These are phyloP conservation scores for Gallinago solitaria DNA, from an alignment of 2,797 vertebrate genomes.

Conservation along the genomic window DNA sequence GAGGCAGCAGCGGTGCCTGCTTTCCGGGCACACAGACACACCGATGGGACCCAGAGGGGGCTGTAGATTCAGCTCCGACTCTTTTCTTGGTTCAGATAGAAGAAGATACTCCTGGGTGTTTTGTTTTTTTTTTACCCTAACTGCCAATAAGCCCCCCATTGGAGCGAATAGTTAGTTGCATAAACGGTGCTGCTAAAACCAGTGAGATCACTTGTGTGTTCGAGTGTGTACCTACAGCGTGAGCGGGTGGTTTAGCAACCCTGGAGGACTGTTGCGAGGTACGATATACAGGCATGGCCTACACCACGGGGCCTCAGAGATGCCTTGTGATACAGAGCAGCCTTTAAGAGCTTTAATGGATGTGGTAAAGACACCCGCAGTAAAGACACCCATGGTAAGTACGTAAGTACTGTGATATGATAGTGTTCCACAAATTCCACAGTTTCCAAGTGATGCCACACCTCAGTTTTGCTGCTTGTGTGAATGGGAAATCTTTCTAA, in stretches of 20 bases:
- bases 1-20: background rate
- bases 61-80: background rate
- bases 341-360: background rate
- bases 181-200: background rate
- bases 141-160: background rate
- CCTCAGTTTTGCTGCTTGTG: background rate
- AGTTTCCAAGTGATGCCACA: background rate
- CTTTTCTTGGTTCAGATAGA: background rate
- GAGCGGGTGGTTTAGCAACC: background rate
- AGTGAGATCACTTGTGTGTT: background rate
- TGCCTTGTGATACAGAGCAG: background rate
- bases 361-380: background rate
- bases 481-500: background rate
- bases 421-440: background rate
- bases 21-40: background rate
- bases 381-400: background rate
- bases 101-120: background rate
- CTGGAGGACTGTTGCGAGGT: background rate
- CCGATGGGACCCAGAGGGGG: background rate
- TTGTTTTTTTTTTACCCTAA: background rate
- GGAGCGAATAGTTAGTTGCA: fast-evolving
- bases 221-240: fast-evolving
- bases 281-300: background rate
- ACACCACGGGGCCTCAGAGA: fast-evolving
- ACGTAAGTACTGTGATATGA: background rate